Conservation (phyloP, 2,797 vertebrate species). For the Erpetoichthys calabaricus region DNA sequence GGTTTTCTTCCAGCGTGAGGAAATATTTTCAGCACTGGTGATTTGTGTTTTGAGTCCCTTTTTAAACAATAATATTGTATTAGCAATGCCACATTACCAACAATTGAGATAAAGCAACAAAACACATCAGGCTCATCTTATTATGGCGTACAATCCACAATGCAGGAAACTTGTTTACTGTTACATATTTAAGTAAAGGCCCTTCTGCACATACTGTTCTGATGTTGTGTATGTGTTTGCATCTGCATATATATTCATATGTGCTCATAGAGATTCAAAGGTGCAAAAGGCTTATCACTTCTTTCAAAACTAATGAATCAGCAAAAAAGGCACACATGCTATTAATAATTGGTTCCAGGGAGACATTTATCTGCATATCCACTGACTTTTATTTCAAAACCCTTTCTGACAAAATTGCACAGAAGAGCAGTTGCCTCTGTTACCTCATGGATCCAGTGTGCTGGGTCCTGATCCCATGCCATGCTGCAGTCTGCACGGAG, state of each 20-base stretch:
- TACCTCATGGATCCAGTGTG: no score
- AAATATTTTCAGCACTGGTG: conserved; percentile 35
- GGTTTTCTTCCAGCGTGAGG: conserved; percentile 27
- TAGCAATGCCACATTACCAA: conserved; percentile 46
- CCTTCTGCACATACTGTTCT: conserved; percentile 26
- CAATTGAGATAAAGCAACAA: conserved; percentile 23
- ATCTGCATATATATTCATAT: conserved; percentile 11
- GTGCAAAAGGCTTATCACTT: conserved; percentile 25
- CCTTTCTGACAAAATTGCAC: no score
- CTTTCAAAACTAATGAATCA: conserved; percentile 19
- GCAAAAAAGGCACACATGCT: neutral
- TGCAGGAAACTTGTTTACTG: conserved; percentile 34
- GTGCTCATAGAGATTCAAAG: conserved; percentile 17
- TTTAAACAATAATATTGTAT: conserved; percentile 35
- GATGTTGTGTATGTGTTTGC: conserved; percentile 27
- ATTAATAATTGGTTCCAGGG: no score
- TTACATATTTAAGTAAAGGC: conserved; percentile 47
- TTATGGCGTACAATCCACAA: conserved; percentile 18
- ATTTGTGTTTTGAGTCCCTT: conserved; percentile 17
- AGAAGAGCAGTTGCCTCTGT: no score
- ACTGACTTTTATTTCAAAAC: no score
- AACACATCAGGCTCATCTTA: conserved; percentile 29
- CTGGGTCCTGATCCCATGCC: no score
- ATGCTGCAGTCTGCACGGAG: no score
- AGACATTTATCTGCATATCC: no score